Evolutionary conservation across 1,140 invertebrate genomes (phyloP).

Genomic region (Zaprionus inermis): DNA sequence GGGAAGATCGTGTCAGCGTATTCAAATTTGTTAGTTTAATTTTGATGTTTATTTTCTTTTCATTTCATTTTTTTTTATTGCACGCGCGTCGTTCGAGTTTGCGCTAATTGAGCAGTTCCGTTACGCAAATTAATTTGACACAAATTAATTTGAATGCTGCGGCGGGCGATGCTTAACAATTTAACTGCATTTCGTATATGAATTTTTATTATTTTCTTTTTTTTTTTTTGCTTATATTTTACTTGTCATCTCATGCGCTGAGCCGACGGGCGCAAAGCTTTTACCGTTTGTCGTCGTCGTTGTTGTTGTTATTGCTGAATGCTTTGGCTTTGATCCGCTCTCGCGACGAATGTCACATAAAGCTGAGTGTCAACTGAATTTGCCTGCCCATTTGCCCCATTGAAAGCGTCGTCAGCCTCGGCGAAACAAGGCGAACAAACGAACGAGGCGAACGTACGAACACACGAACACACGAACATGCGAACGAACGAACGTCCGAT

Average conservation of each 20-base stretch:
- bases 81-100: constrained; percentile 48
- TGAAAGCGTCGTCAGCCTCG: constrained; percentile 59
- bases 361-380: constrained; percentile 74
- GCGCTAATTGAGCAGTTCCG: constrained; percentile 74
- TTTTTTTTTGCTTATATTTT: constrained; percentile 13
- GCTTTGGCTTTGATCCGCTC: constrained; percentile 49
- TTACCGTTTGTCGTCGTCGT: constrained; percentile 19
- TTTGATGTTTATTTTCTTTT: constrained; percentile 24
- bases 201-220: no score
- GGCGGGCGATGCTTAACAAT: constrained; percentile 25
- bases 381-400: constrained; percentile 38
- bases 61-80: constrained; percentile 49
- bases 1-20: not conserved
- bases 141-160: constrained; percentile 55
- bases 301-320: constrained; percentile 13
- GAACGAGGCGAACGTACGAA: not conserved
- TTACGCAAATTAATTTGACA: constrained; percentile 76
- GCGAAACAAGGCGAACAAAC: constrained; percentile 4
- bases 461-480: no score
- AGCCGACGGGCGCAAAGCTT: constrained; percentile 62
- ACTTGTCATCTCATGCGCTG: constrained; percentile 16
- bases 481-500: constrained; percentile 4
- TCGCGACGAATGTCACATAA: constrained; percentile 74
- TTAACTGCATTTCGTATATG: constrained; percentile 11
- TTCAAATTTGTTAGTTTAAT: constrained; percentile 15